phyloP scores from a whole-genome alignment of 2,888 invertebrate species.

The Trissolcus japonicus region DNA sequence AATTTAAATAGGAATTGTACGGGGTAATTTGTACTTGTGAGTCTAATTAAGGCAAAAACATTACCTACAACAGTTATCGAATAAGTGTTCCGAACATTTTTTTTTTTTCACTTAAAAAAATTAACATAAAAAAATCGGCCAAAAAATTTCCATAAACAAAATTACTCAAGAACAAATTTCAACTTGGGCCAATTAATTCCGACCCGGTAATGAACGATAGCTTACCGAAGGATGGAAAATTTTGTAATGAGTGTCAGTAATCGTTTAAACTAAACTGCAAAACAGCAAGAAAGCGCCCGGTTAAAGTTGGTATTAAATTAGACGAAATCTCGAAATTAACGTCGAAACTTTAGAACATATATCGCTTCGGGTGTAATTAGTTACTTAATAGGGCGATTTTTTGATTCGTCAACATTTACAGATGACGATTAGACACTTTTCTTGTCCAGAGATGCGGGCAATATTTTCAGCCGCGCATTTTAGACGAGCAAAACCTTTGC shows the following conservation, averaged over 20 bases:
- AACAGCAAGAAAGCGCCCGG: neutral
- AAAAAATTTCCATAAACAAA: no score
- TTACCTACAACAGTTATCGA: slow-evolving; percentile 24
- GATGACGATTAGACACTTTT: neutral
- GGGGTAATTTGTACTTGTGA: slow-evolving; percentile 35
- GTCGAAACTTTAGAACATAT: neutral
- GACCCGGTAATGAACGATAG: no score
- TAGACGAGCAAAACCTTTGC: slow-evolving; percentile 20
- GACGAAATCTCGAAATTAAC: slow-evolving; percentile 6
- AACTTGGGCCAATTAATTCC: no score
- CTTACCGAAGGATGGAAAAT: no score
- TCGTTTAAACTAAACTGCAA: slow-evolving; percentile 4
- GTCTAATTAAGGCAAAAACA: slow-evolving; percentile 36
- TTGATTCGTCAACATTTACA: slow-evolving; percentile 8
- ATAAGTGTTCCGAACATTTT: slow-evolving; percentile 12
- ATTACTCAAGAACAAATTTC: no score
- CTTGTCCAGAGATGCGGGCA: neutral
- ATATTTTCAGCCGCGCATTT: slow-evolving; percentile 16
- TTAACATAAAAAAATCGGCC: no score
- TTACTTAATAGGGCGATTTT: neutral
- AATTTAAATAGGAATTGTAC: slow-evolving; percentile 46
- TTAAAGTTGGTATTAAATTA: slow-evolving; percentile 3
- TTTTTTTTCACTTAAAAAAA: neutral
- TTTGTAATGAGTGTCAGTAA: neutral
- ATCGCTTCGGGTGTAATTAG: slow-evolving; percentile 1